Base-by-base conservation (phyloP, 92 coral and sea anemone genomes). In the Paragorgia papillata region DNA sequence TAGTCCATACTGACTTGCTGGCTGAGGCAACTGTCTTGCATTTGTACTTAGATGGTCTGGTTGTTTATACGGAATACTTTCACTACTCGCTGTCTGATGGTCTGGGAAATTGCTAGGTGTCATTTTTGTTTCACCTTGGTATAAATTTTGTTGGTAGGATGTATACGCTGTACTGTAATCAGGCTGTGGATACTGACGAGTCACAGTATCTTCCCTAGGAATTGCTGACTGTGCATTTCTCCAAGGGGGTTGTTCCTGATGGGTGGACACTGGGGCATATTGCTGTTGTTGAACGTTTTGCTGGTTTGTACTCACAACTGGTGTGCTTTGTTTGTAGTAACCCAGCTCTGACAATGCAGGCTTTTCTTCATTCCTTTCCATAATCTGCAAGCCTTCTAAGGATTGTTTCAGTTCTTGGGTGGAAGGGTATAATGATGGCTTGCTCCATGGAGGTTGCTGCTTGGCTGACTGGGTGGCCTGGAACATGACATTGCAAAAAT, bases 221-320 rank as follows among this genome's bases (percentile, higher is more conserved):
- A 2, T 46, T 46, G 12, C 2, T 46, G n/a, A 2, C 2, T 46
- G 12, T 7, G 53, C 15, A n/a, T 46, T 46, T 7, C n/a, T 15
- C 53, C 53, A 66, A 39, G 82, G 58, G 33, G 73, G 43, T 49
- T 32, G 39, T 46, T 80, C 20, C 48, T 57, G 84, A 75, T 79
- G 43, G 82, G 85, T 73, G 50, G 85, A 57, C 39, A 75, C 39
- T 28, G 31, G 3, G 66, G 66, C 39, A 60, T 44, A 68, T 25
- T 68, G 50, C 39, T 46, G 75, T 14, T 17, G 44, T 21, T 44
- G 14, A 9, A 62, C 20, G 54, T 68, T 68, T 31, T 68, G 75
- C 34, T 68, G 75, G 22, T 9, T 15, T 1, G 39, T 46, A 27
- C 62, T 82, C 32, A 82, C 19, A 35, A 74, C 50, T 74, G 86